Evolutionary conservation across 2,797 vertebrate genomes (phyloP).

Genomic region (Sebastes aleutianus): DNA sequence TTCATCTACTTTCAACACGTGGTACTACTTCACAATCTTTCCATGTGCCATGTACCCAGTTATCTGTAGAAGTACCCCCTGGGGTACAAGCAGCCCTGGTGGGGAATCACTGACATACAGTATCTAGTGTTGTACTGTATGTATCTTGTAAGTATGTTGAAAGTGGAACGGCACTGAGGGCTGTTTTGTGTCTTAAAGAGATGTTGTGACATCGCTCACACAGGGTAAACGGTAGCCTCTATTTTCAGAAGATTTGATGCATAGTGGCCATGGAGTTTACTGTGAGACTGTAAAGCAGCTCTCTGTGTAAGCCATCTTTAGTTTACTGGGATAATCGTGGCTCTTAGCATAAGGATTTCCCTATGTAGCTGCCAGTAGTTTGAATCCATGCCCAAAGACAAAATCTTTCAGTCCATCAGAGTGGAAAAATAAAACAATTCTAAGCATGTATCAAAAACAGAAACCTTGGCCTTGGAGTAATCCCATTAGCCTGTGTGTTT

Average conservation of each 20-base stretch:
- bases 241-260: conserved; percentile 4
- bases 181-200: neutral
- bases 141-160: neutral
- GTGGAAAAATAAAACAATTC: neutral
- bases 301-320: conserved; percentile 29
- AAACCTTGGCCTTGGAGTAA: conserved; percentile 20
- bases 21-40: neutral
- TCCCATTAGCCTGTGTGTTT: conserved; percentile 32
- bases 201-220: neutral
- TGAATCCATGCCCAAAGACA: conserved; percentile 35
- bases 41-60: neutral
- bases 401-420: conserved; percentile 29
- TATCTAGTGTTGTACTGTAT: neutral
- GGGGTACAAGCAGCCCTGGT: neutral
- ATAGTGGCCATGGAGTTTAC: neutral
- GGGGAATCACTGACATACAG: neutral
- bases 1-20: neutral
- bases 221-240: neutral
- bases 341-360: conserved; percentile 48
- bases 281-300: conserved; percentile 4
- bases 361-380: conserved; percentile 22
- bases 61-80: neutral
- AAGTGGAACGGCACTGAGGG: neutral
- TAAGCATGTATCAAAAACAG: conserved; percentile 20
- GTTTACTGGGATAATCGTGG: conserved; percentile 16